These are phyloP conservation scores for Lordiphosa mommai DNA, from an alignment of 1,140 invertebrate genomes.

Conservation along the genomic window DNA sequence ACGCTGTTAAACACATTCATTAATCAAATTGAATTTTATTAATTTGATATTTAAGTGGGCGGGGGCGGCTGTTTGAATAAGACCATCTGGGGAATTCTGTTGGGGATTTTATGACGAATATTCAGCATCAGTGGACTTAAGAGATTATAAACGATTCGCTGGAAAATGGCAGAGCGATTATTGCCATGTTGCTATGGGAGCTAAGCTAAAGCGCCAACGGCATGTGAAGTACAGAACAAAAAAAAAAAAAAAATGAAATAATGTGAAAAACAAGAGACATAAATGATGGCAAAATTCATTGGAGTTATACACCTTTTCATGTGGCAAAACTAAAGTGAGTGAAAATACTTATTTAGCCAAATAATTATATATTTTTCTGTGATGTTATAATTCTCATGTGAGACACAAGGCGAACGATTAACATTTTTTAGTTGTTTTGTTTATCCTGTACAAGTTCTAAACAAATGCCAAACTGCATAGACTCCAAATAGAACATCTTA, in stretches of 20 bases:
- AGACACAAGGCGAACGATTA: no score
- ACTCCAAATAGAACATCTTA: no score
- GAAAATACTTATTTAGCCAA: no score
- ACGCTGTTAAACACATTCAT: conserved; percentile 64
- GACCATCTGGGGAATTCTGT: conserved; percentile 4
- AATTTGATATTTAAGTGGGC: conserved; percentile 35
- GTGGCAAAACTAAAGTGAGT: no score
- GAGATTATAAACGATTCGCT: conserved; percentile 62
- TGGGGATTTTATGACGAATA: conserved; percentile 22
- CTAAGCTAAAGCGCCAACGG: conserved; percentile 25
- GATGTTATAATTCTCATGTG: no score
- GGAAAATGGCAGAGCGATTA: conserved; percentile 53
- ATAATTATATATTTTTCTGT: no score
- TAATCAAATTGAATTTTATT: conserved; percentile 69
- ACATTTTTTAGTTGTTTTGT: no score
- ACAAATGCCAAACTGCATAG: no score
- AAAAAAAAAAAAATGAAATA: conserved; percentile 13
- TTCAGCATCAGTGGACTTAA: conserved; percentile 46
- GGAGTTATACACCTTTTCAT: no score
- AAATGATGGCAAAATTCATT: no score
- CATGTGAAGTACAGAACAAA: conserved; percentile 11
- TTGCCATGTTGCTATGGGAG: conserved; percentile 42
- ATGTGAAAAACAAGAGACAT: no score
- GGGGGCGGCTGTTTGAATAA: conserved; percentile 1
- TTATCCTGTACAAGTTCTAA: no score